Base-by-base conservation (phyloP, 1,140 invertebrate species). In the Aphelenchoides besseyi region DNA sequence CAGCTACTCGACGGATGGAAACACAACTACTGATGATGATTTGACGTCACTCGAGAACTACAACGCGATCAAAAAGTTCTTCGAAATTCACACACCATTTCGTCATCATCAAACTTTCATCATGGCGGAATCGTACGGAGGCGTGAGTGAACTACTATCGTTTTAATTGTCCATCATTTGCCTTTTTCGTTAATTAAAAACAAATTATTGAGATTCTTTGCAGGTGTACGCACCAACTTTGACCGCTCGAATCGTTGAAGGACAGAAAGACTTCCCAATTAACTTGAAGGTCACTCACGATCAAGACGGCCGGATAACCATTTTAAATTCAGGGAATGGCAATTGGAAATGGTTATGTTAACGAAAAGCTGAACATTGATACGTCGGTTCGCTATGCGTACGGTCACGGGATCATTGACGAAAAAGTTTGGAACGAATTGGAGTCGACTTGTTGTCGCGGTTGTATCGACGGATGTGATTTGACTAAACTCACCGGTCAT, bases 181-280 rank as follows among this genome's bases (percentile, higher is more conserved):
- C 3, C 3, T 26, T 41, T 63, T 41, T 35, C 3, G 3, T 3
- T 55, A 55, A n/a, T 5, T 5, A 55, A 12, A 55, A 3, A 12
- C 26, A 55, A 8, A 55, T 55, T 55, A 57, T n/a, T n/a, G n/a
- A n/a, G n/a, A n/a, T n/a, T n/a, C n/a, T n/a, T n/a, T n/a, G n/a
- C n/a, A n/a, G n/a, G n/a, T n/a, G n/a, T 87, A 87, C 63, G 78
- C 88, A 33, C 87, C 87, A 29, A 89, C 88, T 1, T 75, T 89
- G 30, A 85, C 87, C 18, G 83, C 85, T 16, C 76, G 85, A 63
- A 84, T 89, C n/a, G 76, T 88, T 9, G 78, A 84, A 26, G 82
- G 82, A n/a, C 79, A 82, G 48, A 68, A 74, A n/a, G 81, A 84
- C 41, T 83, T 82, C 68, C 79, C 76, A 28, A 79, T 83, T 8